Conservation (phyloP, 2,797 vertebrate genomes). For the Tauraco hartlaubi region DNA sequence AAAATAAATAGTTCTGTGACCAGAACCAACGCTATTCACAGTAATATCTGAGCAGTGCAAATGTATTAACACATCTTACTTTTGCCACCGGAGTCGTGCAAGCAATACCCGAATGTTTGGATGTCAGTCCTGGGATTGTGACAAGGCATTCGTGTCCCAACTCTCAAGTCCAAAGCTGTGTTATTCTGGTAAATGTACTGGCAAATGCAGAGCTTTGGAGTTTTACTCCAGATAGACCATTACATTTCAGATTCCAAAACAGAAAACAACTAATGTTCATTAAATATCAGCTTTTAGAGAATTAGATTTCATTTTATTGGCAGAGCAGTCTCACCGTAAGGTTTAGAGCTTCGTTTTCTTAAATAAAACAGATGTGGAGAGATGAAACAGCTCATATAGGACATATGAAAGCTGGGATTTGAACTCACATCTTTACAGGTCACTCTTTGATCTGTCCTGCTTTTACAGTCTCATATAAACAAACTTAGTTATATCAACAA, state of each 20-base stretch:
- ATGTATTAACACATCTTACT: not conserved
- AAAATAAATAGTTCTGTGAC: not conserved
- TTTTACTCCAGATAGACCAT: not conserved
- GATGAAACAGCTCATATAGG: not conserved
- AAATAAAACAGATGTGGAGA: not conserved
- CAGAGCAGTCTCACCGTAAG: not conserved
- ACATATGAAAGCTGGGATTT: not conserved
- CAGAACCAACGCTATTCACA: not conserved
- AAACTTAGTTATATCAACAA: not conserved
- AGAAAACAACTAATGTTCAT: not conserved
- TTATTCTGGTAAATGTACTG: not conserved
- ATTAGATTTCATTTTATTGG: not conserved
- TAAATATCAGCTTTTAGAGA: not conserved
- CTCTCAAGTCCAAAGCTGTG: not conserved
- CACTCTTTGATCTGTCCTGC: not conserved
- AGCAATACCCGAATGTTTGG: not conserved
- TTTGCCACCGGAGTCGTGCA: not conserved
- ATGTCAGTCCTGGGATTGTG: not conserved
- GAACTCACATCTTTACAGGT: not conserved
- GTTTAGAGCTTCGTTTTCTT: not conserved
- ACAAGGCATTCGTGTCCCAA: accelerated
- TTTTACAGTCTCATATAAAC: not conserved
- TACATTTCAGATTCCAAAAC: not conserved
- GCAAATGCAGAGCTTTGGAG: not conserved
- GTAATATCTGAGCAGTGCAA: not conserved